phyloP scores from a whole-genome alignment of 2,113 vertebrate genomes.

The Neoarius graeffei region DNA sequence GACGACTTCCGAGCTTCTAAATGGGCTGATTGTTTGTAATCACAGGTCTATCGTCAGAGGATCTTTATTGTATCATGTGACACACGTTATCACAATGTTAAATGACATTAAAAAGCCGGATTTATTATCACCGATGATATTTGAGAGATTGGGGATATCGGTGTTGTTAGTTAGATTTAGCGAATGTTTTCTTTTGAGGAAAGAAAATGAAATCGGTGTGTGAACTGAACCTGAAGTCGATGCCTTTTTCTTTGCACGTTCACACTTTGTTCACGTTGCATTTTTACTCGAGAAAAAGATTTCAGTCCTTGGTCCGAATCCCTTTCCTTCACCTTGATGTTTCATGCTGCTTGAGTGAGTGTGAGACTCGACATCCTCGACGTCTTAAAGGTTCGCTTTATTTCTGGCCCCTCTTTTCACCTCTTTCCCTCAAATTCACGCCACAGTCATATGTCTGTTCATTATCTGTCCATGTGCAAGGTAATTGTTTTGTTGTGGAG shows the following conservation, averaged over 20 bases:
- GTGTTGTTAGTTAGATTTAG: background rate
- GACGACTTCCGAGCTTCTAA: no score
- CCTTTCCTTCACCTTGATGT: background rate
- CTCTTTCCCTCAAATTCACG: background rate
- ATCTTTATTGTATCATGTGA: background rate
- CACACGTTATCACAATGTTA: background rate
- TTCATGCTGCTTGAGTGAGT: background rate
- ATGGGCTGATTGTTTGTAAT: background rate
- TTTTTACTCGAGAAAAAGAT: background rate
- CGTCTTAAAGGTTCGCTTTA: background rate
- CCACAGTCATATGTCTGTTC: background rate
- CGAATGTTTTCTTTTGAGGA: background rate
- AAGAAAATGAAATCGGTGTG: background rate
- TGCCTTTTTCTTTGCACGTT: background rate
- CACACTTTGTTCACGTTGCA: background rate
- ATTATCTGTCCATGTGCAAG: background rate
- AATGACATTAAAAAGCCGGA: background rate
- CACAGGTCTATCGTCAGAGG: background rate
- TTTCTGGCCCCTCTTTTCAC: no score
- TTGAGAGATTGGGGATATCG: background rate
- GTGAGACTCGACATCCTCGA: background rate
- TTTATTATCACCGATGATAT: background rate
- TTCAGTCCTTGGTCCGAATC: background rate
- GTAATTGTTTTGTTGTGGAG: constrained; percentile 5
- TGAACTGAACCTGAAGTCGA: no score